Percentiles rank a stretch among this genome's conserved stretches.
These are phyloP conservation scores for Pomacea maculata DNA, from an alignment of 1,140 invertebrate genomes.

Conservation along the genomic window DNA sequence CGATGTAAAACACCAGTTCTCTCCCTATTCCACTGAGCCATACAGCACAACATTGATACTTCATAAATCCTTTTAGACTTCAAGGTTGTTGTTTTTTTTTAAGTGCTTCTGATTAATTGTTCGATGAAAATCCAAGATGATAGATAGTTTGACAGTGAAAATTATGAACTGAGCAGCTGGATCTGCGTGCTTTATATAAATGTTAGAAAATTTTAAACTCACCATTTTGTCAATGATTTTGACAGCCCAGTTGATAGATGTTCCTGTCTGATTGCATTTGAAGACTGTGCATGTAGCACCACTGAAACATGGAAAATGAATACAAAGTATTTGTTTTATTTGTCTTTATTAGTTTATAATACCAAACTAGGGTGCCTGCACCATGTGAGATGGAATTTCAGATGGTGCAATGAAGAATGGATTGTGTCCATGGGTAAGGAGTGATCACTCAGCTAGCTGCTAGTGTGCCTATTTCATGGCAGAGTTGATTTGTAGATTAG, in stretches of 20 bases:
- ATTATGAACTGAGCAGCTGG: too few species aligned
- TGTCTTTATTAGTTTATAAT: not conserved
- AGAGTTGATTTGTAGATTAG: too few species aligned
- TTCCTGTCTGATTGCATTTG: constrained; percentile 51
- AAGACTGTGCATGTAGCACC: constrained; percentile 55
- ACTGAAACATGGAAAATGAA: constrained; percentile 34
- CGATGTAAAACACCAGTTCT: too few species aligned
- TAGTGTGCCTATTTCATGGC: too few species aligned
- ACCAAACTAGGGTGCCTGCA: not conserved
- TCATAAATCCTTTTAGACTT: too few species aligned
- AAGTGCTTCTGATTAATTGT: too few species aligned
- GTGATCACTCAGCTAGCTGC: not conserved
- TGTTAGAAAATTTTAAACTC: not conserved
- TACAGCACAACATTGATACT: too few species aligned
- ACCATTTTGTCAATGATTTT: constrained; percentile 62
- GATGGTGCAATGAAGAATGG: not conserved
- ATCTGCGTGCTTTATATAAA: too few species aligned
- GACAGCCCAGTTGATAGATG: constrained; percentile 50
- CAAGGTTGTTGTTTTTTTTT: too few species aligned
- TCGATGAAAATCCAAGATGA: too few species aligned
- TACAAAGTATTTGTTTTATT: not conserved
- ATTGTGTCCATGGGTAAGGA: not conserved
- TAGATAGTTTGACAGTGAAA: too few species aligned
- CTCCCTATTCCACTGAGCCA: too few species aligned
- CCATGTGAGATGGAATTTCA: not conserved